Conservation (phyloP, 2,113 vertebrate species). For the Sturnus vulgaris region DNA sequence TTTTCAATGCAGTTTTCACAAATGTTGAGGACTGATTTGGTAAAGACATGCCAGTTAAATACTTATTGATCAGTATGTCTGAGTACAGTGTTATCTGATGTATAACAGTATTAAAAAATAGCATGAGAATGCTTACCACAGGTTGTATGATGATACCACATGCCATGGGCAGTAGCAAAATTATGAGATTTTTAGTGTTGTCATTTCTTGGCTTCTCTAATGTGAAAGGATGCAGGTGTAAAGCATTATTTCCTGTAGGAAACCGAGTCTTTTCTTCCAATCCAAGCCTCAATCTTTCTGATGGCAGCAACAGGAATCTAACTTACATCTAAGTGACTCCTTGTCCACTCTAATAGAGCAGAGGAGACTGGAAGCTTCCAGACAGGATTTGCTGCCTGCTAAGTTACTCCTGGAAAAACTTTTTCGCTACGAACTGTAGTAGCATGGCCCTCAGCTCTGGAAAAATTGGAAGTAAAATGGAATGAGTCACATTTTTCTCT, state of each 20-base stretch:
- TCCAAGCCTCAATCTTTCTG: neutral
- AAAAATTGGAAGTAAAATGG: neutral
- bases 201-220: neutral
- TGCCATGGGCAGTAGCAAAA: neutral
- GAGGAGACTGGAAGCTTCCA: neutral
- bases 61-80: neutral
- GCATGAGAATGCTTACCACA: neutral
- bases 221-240: neutral
- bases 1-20: neutral
- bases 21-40: neutral
- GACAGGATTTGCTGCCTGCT: neutral
- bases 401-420: neutral
- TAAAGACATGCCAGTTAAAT: neutral
- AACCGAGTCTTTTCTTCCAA: neutral
- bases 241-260: neutral
- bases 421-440: neutral
- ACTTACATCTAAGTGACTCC: neutral
- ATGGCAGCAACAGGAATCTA: rapidly evolving
- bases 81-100: neutral
- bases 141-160: neutral
- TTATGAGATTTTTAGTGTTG: neutral
- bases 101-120: neutral
- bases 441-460: neutral
- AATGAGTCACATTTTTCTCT: neutral
- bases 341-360: neutral